phyloP scores from a whole-genome alignment of 2,888 invertebrate genomes.

The Polymixis flavicincta region DNA sequence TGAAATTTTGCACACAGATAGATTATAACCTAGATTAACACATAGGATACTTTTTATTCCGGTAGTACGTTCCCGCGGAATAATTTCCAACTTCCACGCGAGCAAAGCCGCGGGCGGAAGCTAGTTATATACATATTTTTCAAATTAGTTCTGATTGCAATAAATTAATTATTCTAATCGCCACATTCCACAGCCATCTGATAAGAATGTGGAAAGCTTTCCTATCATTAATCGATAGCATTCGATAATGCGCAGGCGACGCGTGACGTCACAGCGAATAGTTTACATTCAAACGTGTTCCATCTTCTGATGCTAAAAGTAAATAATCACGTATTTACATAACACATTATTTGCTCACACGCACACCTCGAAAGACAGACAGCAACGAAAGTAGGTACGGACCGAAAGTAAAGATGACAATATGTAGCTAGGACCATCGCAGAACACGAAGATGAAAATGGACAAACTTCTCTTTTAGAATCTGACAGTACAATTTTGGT shows the following conservation, averaged over 20 bases:
- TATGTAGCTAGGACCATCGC: not conserved
- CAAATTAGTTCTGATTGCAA: not conserved
- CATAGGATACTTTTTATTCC: too few relatives aligned
- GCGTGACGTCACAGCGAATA: constrained; percentile 44
- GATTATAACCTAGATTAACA: too few relatives aligned
- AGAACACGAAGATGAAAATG: not conserved
- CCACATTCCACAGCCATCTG: constrained; percentile 14
- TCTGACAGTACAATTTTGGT: not conserved
- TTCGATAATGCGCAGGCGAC: constrained; percentile 24
- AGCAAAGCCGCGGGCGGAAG: too few relatives aligned
- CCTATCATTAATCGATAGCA: constrained; percentile 25
- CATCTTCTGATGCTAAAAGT: constrained; percentile 34
- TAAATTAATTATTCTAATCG: not conserved
- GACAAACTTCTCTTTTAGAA: not conserved
- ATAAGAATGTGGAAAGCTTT: constrained; percentile 35
- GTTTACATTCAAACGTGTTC: constrained; percentile 36
- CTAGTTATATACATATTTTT: not conserved
- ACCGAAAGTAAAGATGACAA: too few relatives aligned
- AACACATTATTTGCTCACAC: constrained; percentile 53
- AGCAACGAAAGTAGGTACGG: constrained; percentile 13
- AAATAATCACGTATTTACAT: constrained; percentile 56
- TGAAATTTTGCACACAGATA: too few relatives aligned
- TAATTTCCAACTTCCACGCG: too few relatives aligned
- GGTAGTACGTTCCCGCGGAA: too few relatives aligned
- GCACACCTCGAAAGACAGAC: constrained; percentile 39